Conservation (phyloP, 2,113 vertebrate species). For the Natator depressus region DNA sequence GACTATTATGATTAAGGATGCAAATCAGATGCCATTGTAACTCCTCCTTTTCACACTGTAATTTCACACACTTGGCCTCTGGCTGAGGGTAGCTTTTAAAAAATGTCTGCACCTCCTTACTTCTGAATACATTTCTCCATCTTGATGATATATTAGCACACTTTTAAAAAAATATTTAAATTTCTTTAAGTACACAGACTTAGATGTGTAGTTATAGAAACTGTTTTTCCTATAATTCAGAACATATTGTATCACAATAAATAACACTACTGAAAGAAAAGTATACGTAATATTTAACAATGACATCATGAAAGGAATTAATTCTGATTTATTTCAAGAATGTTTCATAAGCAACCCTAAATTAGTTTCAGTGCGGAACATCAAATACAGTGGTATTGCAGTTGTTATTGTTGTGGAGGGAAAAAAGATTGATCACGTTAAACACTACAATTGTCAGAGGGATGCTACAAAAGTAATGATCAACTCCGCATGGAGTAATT, state of each 20-base stretch:
- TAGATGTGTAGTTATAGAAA: fast-evolving
- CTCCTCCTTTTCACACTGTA: not conserved
- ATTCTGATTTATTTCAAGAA: not conserved
- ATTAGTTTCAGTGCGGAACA: not conserved
- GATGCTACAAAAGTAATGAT: not conserved
- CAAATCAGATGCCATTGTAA: not conserved
- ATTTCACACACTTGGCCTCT: not conserved
- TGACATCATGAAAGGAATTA: not conserved
- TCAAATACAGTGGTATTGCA: not conserved
- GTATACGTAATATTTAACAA: not conserved
- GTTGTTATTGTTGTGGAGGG: not conserved
- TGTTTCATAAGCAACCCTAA: not conserved
- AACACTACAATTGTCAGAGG: not conserved
- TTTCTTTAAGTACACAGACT: not conserved
- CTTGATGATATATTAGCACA: not conserved
- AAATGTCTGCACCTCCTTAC: not conserved
- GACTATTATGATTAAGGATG: not conserved
- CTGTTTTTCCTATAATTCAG: fast-evolving
- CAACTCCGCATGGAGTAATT: not conserved
- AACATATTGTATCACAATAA: not conserved
- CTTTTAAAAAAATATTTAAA: not conserved
- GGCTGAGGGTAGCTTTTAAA: not conserved
- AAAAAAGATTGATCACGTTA: not conserved
- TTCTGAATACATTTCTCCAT: not conserved
- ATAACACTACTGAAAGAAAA: fast-evolving